Base-by-base conservation (phyloP, 1,140 invertebrate genomes). In the Palaemon carinicauda region DNA sequence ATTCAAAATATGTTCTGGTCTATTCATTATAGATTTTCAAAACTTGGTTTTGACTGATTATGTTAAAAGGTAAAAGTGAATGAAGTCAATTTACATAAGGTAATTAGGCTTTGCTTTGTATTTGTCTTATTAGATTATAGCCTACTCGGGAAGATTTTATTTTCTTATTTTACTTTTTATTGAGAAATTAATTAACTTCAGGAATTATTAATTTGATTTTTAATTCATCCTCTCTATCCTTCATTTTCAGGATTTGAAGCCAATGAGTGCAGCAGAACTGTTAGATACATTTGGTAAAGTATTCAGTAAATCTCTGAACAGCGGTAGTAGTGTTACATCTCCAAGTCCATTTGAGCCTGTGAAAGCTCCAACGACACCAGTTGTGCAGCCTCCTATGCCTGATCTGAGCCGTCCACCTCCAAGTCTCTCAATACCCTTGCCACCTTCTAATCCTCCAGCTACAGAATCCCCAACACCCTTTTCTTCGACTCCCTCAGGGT, bases 181-280 rank as follows among this genome's bases (percentile, higher is more conserved):
- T n/a, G n/a, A n/a, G n/a, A n/a, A n/a, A n/a, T n/a, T n/a, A n/a
- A n/a, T n/a, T n/a, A n/a, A n/a, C n/a, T n/a, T n/a, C n/a, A n/a
- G n/a, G n/a, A n/a, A n/a, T n/a, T n/a, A n/a, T n/a, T n/a, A n/a
- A n/a, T n/a, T n/a, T n/a, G n/a, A n/a, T n/a, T n/a, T n/a, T n/a
- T n/a, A n/a, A n/a, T n/a, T n/a, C n/a, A n/a, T n/a, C n/a, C n/a
- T n/a, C n/a, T n/a, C n/a, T n/a, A n/a, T 56, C 27, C 53, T 69
- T 9, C 79, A 41, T 78, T 77, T 82, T 60, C 88, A 89, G 88
- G 88, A 89, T 17, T 79, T 83, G 77, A 89, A 87, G 52, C 88
- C 88, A 12, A 89, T 89, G 88, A 89, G 88, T 78, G 88, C 88
- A 74, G 81, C 83, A 21, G 88, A 89, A 53, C 69, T 89, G 29